Percentiles rank a stretch among this genome's conserved stretches.
Conservation (phyloP, 1,140 invertebrate genomes). For the Bombus ignitus region DNA sequence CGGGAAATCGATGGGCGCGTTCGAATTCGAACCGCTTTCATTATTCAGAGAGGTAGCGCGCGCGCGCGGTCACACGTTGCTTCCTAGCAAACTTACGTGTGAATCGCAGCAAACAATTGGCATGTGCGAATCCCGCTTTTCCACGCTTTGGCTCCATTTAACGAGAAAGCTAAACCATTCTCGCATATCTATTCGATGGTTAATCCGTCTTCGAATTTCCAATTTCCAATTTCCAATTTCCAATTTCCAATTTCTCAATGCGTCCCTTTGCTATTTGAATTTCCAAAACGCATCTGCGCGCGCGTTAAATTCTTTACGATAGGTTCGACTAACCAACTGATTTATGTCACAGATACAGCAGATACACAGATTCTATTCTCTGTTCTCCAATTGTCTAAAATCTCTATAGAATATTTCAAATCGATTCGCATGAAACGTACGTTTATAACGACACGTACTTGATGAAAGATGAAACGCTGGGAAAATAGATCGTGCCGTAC, state of each 20-base stretch:
- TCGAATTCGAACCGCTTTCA: slow-evolving; percentile 61
- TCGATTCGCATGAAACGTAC: not conserved
- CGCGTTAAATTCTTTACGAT: not conserved
- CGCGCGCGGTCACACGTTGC: slow-evolving; percentile 45
- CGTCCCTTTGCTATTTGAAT: not conserved
- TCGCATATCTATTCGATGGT: not conserved
- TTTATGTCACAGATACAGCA: not conserved
- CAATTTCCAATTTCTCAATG: not conserved
- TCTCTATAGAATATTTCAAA: not conserved
- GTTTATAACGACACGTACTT: too few species aligned
- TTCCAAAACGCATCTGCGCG: too few species aligned
- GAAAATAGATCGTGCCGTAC: too few species aligned
- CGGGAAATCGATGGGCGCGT: slow-evolving; percentile 58
- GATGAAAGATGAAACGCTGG: too few species aligned
- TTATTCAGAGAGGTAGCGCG: slow-evolving; percentile 57
- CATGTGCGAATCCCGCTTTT: slow-evolving; percentile 41
- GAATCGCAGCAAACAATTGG: slow-evolving; percentile 44
- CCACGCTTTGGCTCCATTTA: slow-evolving; percentile 31
- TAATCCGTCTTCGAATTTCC: slow-evolving; percentile 19
- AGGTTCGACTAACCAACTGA: not conserved
- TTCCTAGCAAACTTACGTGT: slow-evolving; percentile 58
- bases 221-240: not conserved
- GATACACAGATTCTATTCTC: not conserved
- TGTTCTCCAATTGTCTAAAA: too few species aligned
- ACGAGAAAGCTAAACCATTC: slow-evolving; percentile 28